A percentile compares a stretch with the other conserved stretches of the same genome.
phyloP scores from a whole-genome alignment of 2,888 invertebrate species.

The Lasioglossum leucozonium region DNA sequence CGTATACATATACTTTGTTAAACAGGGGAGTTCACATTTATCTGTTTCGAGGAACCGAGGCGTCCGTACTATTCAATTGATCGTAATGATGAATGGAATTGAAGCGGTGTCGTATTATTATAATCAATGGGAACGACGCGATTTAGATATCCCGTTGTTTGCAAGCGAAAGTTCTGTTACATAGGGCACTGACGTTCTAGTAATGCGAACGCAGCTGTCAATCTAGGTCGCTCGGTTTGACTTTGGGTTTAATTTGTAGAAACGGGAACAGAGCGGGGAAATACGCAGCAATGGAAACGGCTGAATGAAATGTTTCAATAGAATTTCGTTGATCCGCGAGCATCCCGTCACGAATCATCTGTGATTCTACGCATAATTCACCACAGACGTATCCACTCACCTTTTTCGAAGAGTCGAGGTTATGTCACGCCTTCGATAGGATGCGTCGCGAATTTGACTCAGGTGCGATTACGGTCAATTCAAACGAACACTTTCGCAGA shows the following conservation, averaged over 20 bases:
- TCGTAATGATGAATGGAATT: neutral
- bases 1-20: neutral
- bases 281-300: neutral
- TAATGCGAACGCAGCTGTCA: slow-evolving; percentile 40
- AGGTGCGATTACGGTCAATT: slow-evolving; percentile 18
- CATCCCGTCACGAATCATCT: neutral
- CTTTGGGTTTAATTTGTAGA: neutral
- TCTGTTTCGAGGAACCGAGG: neutral
- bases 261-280: neutral
- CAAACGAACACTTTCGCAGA: slow-evolving; percentile 34
- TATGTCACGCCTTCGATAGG: slow-evolving; percentile 48
- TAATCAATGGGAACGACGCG: neutral
- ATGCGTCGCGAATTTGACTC: neutral
- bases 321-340: neutral
- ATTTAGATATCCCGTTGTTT: neutral
- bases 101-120: neutral
- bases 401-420: slow-evolving; percentile 54
- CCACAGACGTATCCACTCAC: slow-evolving; percentile 37
- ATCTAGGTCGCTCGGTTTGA: slow-evolving; percentile 25
- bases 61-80: neutral
- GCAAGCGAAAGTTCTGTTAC: slow-evolving; percentile 17
- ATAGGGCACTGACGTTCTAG: slow-evolving; percentile 15
- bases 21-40: neutral
- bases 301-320: neutral
- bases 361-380: slow-evolving; percentile 2